Evolutionary conservation across 2,888 invertebrate genomes (phyloP).

Genomic region (Chironomus tentans): DNA sequence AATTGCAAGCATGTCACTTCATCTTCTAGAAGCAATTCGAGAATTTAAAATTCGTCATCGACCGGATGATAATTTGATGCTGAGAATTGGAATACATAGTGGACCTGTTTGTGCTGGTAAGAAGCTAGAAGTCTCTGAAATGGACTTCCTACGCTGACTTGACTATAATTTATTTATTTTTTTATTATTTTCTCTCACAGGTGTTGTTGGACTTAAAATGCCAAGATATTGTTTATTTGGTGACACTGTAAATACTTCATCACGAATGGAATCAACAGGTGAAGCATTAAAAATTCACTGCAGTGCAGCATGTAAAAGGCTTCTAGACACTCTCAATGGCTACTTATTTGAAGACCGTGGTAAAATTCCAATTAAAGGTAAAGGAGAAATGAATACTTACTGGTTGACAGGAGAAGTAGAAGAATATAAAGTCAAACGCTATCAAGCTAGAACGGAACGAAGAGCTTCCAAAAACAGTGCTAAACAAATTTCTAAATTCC

Average conservation of each 20-base stretch:
- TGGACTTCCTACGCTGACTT: too few relatives aligned
- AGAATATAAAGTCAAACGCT: constrained; percentile 48
- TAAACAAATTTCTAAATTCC: constrained; percentile 23
- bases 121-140: too few relatives aligned
- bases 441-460: constrained; percentile 45
- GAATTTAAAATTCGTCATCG: constrained; percentile 83
- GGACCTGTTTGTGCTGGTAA: constrained; percentile 81
- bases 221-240: constrained; percentile 88
- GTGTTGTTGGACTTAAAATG: constrained; percentile 21
- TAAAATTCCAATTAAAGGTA: constrained; percentile 70
- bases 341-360: constrained; percentile 66
- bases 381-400: constrained; percentile 72
- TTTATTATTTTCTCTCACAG: too few relatives aligned
- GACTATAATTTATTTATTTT: too few relatives aligned
- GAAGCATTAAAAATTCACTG: constrained; percentile 77
- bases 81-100: constrained; percentile 87
- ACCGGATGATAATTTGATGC: constrained; percentile 70
- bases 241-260: constrained; percentile 86
- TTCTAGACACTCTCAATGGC: constrained; percentile 64
- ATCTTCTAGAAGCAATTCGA: constrained; percentile 71
- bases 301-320: constrained; percentile 59
- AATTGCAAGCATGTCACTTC: constrained; percentile 87
- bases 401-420: constrained; percentile 73
- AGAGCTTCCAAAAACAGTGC: constrained; percentile 35
- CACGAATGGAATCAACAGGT: constrained; percentile 79